phyloP scores from a whole-genome alignment of 2,113 vertebrate genomes.

The Rhagologus leucostigma region DNA sequence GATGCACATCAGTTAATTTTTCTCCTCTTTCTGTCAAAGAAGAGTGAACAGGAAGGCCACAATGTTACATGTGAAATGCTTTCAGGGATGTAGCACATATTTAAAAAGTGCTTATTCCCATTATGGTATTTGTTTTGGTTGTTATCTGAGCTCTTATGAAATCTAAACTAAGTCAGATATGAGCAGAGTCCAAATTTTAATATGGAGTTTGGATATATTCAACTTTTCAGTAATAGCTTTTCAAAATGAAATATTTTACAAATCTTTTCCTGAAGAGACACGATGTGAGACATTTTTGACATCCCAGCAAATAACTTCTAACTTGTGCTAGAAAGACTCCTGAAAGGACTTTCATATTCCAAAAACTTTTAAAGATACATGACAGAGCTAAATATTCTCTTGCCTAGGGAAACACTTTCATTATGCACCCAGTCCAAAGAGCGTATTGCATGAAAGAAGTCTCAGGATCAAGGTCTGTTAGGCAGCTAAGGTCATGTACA shows the following conservation, averaged over 20 bases:
- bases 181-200: conserved; percentile 43
- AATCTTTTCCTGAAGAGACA: conserved; percentile 13
- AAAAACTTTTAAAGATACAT: background rate
- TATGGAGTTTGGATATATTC: conserved; percentile 11
- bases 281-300: background rate
- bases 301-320: conserved; percentile 11
- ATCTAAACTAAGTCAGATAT: background rate
- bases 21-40: background rate
- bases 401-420: background rate
- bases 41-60: conserved; percentile 8
- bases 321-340: background rate
- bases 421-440: background rate
- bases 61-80: background rate
- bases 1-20: background rate
- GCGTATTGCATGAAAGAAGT: background rate
- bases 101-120: background rate
- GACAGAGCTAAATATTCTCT: background rate
- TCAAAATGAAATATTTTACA: conserved; percentile 36
- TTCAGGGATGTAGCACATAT: background rate
- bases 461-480: background rate
- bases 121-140: background rate
- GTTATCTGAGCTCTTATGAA: background rate
- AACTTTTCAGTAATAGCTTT: conserved; percentile 30
- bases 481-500: background rate
- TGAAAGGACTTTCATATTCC: conserved; percentile 5